Percentiles rank a stretch among this genome's conserved stretches.
phyloP scores from a whole-genome alignment of 2,113 vertebrate species.

The Upupa epops region DNA sequence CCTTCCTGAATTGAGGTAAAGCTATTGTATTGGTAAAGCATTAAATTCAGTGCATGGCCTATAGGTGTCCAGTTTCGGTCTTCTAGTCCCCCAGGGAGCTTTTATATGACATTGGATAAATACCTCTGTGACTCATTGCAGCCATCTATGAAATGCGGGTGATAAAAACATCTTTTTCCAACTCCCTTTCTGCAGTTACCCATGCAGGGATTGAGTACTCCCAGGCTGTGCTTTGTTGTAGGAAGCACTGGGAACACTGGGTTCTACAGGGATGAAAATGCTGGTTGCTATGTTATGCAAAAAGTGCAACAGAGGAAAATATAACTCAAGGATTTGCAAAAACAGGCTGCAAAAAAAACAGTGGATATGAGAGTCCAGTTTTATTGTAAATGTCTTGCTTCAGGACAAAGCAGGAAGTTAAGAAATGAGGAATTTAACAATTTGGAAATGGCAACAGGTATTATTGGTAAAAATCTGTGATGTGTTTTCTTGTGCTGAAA shows the following conservation, averaged over 20 bases:
- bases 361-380: background rate
- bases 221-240: background rate
- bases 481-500: background rate
- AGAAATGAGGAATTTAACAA: background rate
- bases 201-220: background rate
- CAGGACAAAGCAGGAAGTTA: background rate
- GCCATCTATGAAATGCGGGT: background rate
- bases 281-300: background rate
- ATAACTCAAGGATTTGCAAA: background rate
- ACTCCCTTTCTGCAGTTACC: background rate
- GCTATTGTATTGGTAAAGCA: background rate
- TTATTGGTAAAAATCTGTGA: background rate
- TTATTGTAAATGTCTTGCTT: background rate
- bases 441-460: background rate
- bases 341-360: background rate
- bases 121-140: background rate
- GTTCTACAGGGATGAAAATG: background rate
- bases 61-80: background rate
- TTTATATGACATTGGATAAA: background rate
- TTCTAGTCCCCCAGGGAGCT: background rate
- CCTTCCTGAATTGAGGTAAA: background rate
- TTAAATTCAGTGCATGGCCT: background rate
- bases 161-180: background rate
- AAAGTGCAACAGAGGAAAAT: background rate
- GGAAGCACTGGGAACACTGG: background rate